Conservation (phyloP, 2,888 invertebrate genomes). For the Bombyx huttoni region DNA sequence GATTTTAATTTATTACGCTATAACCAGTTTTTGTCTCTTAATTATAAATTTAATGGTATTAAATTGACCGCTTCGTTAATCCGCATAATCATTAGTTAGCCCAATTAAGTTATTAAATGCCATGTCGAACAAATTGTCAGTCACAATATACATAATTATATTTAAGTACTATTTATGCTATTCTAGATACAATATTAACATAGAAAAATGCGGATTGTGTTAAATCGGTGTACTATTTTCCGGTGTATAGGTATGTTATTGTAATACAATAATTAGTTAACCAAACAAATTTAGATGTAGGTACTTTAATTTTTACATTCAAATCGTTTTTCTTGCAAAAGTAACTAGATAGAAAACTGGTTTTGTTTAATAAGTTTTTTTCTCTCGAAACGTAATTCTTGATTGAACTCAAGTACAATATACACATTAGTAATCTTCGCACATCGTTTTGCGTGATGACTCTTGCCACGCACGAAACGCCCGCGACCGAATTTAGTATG, state of each 20-base stretch:
- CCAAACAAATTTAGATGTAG: too few species aligned
- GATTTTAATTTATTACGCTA: background rate
- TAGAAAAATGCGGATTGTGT: background rate
- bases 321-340: background rate
- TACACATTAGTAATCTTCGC: slow-evolving; percentile 12
- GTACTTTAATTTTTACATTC: too few species aligned
- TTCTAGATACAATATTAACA: background rate
- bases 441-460: slow-evolving; percentile 12
- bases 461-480: slow-evolving; percentile 32
- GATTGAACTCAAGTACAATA: background rate
- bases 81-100: slow-evolving; percentile 5
- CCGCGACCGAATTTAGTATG: slow-evolving; percentile 36
- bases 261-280: too few species aligned
- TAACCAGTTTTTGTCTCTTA: background rate
- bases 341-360: background rate
- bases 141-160: background rate
- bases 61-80: background rate
- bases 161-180: background rate
- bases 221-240: too few species aligned
- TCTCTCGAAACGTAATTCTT: background rate
- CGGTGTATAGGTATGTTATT: too few species aligned
- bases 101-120: slow-evolving; percentile 22
- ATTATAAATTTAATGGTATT: background rate
- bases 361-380: background rate
- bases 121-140: slow-evolving; percentile 6